Conservation (phyloP, 2,888 invertebrate species). For the Subacronicta megacephala region DNA sequence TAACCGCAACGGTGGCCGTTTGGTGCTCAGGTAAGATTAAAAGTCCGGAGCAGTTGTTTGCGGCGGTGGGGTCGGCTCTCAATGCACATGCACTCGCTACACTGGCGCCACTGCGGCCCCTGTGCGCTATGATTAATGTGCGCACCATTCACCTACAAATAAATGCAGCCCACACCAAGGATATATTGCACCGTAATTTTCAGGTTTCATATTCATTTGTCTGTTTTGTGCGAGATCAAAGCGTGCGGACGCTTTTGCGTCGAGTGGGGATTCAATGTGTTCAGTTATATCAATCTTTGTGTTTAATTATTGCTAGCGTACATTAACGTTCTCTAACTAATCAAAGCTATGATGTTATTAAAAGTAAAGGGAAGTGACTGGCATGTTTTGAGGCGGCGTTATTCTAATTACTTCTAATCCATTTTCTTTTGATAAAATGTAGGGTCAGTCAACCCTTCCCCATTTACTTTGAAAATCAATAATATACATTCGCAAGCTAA, state of each 20-base stretch:
- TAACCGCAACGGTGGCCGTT: constrained; percentile 65
- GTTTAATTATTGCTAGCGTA: constrained; percentile 16
- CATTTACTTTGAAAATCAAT: background rate
- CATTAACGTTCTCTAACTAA: background rate
- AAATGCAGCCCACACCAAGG: constrained; percentile 67
- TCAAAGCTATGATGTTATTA: background rate
- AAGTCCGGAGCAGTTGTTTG: constrained; percentile 83
- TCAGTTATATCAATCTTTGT: constrained; percentile 39
- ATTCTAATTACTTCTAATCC: background rate
- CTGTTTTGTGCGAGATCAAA: constrained; percentile 73
- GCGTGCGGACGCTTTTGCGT: constrained; percentile 48
- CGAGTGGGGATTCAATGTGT: constrained; percentile 31
- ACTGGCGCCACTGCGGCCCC: constrained; percentile 59
- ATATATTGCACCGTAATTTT: constrained; percentile 77
- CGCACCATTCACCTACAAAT: constrained; percentile 74
- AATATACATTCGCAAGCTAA: background rate
- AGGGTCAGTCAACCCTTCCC: background rate
- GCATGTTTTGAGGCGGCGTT: background rate
- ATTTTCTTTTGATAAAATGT: background rate
- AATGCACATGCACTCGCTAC: constrained; percentile 76
- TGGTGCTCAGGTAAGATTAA: constrained; percentile 81
- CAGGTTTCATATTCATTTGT: constrained; percentile 78
- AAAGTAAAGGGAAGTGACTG: background rate
- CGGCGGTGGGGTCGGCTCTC: constrained; percentile 68
- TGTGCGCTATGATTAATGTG: constrained; percentile 79